Base-by-base conservation (phyloP, 2,113 vertebrate genomes). In the Xiphophorus hellerii region DNA sequence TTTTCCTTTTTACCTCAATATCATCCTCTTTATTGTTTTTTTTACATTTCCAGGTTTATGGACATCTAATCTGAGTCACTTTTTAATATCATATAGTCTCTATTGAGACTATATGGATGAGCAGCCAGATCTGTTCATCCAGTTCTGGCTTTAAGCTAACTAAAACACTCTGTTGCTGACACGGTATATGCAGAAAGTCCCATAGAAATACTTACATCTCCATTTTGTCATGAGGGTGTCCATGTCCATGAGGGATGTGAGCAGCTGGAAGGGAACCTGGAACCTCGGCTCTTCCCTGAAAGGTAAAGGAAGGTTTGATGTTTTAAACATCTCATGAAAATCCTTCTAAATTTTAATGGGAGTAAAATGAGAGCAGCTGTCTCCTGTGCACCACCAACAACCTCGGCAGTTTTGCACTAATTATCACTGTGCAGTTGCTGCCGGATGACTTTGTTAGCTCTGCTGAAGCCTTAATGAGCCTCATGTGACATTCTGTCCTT, bases 201-300 rank as follows among this genome's bases (percentile, higher is more conserved):
- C 6, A 58, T 25, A 25, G 17, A 39, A 17, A 33, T 33, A 94
- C 98, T 95, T 88, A 99, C 98, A 98, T 95, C 98, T 96, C 98
- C 97, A 99, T 87, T 98, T 99, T 35, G 97, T 98, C 96, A 99
- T 97, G 72, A 98, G 95, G 0, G 92, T 95, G 84, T 99, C 97
- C 0, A 98, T 95, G 61, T 99, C 97, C 97, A 98, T 99, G 25
- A 99, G 96, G 60, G 90, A 97, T 11, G 95, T 97, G 70, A 99
- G 94, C 77, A 99, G 91, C 91, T 99, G 98, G 89, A 99, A 99
- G 1, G 98, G 97, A 71, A 99, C 96, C 90, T 99, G 98, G 86
- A 99, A 99, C 58, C 97, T 94, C 11, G 97, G 97, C 82, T 99
- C 98, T 44, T 99, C 97, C 86, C 98, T 99, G 35, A 71, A 74